Conservation (phyloP, 1,140 invertebrate genomes). For the Heterodera carotae region DNA sequence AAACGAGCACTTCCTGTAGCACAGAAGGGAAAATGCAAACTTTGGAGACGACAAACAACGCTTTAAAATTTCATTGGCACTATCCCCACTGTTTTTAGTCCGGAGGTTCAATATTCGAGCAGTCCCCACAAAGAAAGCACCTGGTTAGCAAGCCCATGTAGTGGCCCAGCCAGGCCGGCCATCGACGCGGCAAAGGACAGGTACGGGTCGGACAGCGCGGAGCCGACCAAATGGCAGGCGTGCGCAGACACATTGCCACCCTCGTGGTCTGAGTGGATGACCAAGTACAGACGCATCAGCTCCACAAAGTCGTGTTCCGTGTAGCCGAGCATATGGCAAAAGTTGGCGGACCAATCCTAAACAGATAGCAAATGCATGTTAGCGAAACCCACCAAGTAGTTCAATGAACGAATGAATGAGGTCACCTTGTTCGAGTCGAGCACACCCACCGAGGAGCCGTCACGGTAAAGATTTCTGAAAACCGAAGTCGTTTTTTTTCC, state of each 20-base stretch:
- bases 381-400: no score
- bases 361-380: no score
- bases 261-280: constrained; percentile 77
- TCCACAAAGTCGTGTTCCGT: constrained; percentile 84
- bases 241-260: constrained; percentile 90
- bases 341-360: constrained; percentile 88
- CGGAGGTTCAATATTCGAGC: neutral
- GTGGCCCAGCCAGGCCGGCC: constrained; percentile 89
- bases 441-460: constrained; percentile 81
- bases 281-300: constrained; percentile 88
- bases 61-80: no score
- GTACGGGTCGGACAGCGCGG: constrained; percentile 87
- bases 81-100: no score
- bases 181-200: constrained; percentile 89
- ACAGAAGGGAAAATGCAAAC: no score
- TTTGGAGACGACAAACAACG: no score
- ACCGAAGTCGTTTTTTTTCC: neutral
- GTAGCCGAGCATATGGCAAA: constrained; percentile 87
- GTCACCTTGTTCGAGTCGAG: constrained; percentile 80
- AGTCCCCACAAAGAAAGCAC: constrained; percentile 55
- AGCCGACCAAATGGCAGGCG: constrained; percentile 89
- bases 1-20: constrained; percentile 78
- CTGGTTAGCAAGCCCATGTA: constrained; percentile 94
- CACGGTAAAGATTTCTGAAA: constrained; percentile 78
- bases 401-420: no score